Evolutionary conservation across 1,140 invertebrate species (phyloP).

Genomic region (Planococcus citri): DNA sequence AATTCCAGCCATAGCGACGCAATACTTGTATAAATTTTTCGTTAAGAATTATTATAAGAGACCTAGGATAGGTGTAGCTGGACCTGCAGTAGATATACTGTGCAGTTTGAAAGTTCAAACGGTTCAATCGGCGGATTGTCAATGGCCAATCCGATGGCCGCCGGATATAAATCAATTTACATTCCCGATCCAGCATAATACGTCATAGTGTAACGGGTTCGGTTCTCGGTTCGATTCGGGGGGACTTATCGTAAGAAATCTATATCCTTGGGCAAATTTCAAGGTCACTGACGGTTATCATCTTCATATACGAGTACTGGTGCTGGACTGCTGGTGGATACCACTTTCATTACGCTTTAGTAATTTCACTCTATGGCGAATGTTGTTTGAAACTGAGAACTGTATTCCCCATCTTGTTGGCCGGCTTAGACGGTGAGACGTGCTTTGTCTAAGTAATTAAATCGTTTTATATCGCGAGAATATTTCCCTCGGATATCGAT

Average conservation of each 20-base stretch:
- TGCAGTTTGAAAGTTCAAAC: neutral
- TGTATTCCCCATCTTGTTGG: neutral
- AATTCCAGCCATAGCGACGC: constrained; percentile 5
- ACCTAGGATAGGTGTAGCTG: too few relatives aligned
- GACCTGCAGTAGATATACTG: too few relatives aligned
- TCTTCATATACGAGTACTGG: too few relatives aligned
- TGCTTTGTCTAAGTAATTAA: neutral
- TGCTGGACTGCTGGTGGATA: too few relatives aligned
- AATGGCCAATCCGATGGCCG: neutral
- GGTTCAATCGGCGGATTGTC: neutral
- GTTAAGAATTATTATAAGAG: neutral
- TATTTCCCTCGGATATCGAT: neutral
- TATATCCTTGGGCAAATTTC: neutral
- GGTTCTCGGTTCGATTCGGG: too few relatives aligned
- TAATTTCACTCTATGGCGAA: neutral
- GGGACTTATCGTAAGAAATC: neutral
- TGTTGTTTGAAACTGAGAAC: constrained; percentile 7
- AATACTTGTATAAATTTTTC: neutral
- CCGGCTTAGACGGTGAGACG: neutral
- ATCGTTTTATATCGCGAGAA: neutral
- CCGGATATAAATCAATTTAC: neutral
- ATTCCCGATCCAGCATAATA: neutral
- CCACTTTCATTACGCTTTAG: constrained; percentile 1
- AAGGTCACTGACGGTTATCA: neutral
- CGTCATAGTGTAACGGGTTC: constrained; percentile 5